A percentile compares a stretch with the other conserved stretches of the same genome.
Evolutionary conservation across 2,888 invertebrate species (phyloP).

Genomic region (Drosophila subquinaria): DNA sequence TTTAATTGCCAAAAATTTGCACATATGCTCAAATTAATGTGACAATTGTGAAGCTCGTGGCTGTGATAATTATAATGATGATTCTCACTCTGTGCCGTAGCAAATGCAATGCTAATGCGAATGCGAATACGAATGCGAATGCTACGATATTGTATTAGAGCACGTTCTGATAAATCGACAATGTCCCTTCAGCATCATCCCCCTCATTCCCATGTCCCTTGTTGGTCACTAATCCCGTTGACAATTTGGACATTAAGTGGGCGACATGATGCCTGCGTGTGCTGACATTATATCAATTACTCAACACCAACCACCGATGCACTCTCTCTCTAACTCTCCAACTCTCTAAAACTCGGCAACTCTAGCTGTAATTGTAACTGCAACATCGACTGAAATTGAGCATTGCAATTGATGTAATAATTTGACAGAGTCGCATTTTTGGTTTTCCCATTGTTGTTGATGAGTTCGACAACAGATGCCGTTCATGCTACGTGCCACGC

Average conservation of each 20-base stretch:
- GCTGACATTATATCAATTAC: constrained; percentile 79
- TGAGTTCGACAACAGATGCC: constrained; percentile 33
- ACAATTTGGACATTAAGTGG: constrained; percentile 78
- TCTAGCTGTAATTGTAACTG: constrained; percentile 19
- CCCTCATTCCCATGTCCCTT: neutral
- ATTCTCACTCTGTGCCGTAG: constrained; percentile 17
- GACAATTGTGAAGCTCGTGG: constrained; percentile 53
- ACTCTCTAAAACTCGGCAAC: constrained; percentile 5
- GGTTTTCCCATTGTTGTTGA: constrained; percentile 53
- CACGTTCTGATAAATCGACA: constrained; percentile 44
- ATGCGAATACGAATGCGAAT: constrained; percentile 34
- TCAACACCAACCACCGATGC: constrained; percentile 60
- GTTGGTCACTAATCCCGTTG: constrained; percentile 69
- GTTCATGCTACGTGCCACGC: constrained; percentile 45
- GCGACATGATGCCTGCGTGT: constrained; percentile 52
- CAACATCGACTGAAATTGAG: constrained; percentile 63
- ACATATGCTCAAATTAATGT: constrained; percentile 77
- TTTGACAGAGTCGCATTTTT: constrained; percentile 74
- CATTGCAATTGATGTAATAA: constrained; percentile 82
- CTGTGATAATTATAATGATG: constrained; percentile 71
- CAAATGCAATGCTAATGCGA: constrained; percentile 30
- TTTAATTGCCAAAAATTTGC: constrained; percentile 76
- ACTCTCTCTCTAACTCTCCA: constrained; percentile 4
- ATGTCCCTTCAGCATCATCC: constrained; percentile 7
- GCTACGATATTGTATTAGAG: constrained; percentile 62